These are phyloP conservation scores for Microctenopoma stevenorrisi DNA, from an alignment of 2,797 vertebrate species.

Conservation along the genomic window DNA sequence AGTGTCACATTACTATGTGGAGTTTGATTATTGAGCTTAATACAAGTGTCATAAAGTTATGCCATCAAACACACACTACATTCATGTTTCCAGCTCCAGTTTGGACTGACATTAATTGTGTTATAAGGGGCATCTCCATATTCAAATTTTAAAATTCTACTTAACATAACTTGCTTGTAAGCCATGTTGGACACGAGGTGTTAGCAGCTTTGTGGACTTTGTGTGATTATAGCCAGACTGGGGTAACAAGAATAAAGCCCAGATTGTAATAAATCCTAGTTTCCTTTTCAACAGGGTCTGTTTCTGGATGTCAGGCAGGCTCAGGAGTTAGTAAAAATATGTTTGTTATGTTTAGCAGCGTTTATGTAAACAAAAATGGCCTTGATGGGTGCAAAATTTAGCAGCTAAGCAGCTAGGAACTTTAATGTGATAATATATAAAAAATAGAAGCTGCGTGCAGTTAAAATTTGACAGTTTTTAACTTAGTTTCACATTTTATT, in stretches of 20 bases:
- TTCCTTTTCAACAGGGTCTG: neutral
- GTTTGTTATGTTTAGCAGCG: neutral
- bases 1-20: neutral
- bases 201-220: neutral
- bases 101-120: neutral
- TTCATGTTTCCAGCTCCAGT: too few species aligned
- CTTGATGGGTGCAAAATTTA: too few species aligned
- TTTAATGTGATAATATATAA: too few species aligned
- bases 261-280: neutral
- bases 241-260: neutral
- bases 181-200: neutral
- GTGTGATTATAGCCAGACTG: neutral
- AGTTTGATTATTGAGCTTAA: neutral
- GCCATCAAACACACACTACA: neutral
- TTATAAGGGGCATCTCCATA: neutral
- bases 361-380: neutral
- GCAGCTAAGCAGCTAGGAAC: too few species aligned
- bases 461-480: too few species aligned
- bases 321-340: neutral
- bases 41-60: neutral
- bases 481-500: too few species aligned
- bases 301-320: neutral
- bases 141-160: too few species aligned
- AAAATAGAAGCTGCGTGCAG: too few species aligned
- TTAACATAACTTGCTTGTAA: neutral